phyloP scores from a whole-genome alignment of 2,888 invertebrate genomes.

The Coelogynopora nodosa region DNA sequence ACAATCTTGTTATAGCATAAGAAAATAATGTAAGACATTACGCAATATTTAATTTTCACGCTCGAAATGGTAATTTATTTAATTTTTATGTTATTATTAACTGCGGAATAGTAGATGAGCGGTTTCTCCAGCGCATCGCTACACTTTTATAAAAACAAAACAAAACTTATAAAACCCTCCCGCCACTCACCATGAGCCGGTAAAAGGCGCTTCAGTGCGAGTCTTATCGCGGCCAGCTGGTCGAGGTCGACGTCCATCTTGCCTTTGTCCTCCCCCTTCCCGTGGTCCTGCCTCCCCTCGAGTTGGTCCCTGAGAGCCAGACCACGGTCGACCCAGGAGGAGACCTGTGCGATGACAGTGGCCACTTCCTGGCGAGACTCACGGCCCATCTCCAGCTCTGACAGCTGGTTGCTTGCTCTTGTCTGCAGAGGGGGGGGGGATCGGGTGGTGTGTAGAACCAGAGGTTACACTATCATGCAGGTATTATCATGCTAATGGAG shows the following conservation, averaged over 20 bases:
- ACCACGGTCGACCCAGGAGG: background rate
- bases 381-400: background rate
- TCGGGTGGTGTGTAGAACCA: no score
- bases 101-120: no score
- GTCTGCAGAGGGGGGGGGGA: background rate
- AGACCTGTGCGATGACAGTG: background rate
- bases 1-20: no score
- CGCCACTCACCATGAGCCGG: background rate
- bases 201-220: background rate
- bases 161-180: no score
- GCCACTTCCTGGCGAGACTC: slow-evolving; percentile 1
- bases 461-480: no score
- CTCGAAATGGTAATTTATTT: no score
- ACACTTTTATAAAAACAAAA: no score
- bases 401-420: background rate
- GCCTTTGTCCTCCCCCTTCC: background rate
- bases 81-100: no score
- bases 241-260: background rate
- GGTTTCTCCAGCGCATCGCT: no score
- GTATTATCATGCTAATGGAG: no score
- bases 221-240: background rate
- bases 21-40: no score
- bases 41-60: no score
- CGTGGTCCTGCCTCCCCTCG: background rate
- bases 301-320: background rate